Evolutionary conservation across 2,888 invertebrate species (phyloP).

Genomic region (Lordiphosa andalusiaca): DNA sequence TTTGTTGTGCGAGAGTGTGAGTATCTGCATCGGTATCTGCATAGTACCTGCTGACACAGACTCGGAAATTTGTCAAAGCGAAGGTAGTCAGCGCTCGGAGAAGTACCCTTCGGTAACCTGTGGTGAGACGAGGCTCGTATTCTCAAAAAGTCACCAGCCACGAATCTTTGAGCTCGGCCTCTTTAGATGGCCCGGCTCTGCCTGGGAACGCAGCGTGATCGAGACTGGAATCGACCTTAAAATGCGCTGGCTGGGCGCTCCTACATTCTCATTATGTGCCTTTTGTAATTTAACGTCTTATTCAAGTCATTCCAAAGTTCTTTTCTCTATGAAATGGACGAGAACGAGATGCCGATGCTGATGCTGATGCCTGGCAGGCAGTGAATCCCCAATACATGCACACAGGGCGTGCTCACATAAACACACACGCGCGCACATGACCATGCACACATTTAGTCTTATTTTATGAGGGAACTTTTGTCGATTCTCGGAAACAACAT

Average conservation of each 20-base stretch:
- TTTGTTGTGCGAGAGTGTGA: not conserved
- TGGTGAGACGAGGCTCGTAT: constrained; percentile 17
- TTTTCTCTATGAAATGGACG: constrained; percentile 29
- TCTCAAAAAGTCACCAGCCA: constrained; percentile 16
- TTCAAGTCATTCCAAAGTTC: constrained; percentile 58
- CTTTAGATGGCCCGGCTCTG: constrained; percentile 9
- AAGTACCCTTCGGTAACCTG: constrained; percentile 20
- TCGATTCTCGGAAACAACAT: constrained; percentile 59
- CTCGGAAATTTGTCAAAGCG: constrained; percentile 33
- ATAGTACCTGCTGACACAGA: constrained; percentile 23
- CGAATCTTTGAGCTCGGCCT: constrained; percentile 6
- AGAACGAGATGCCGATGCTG: constrained; percentile 10
- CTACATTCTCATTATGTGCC: constrained; percentile 50
- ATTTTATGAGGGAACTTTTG: constrained; percentile 60
- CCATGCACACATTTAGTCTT: constrained; percentile 40
- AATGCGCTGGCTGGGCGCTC: constrained; percentile 39
- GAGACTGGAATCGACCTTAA: constrained; percentile 20
- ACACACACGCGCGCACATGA: constrained; percentile 21
- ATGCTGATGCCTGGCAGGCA: constrained; percentile 5
- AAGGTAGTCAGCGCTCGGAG: constrained; percentile 13
- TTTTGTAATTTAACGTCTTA: constrained; percentile 71
- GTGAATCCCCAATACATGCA: constrained; percentile 1
- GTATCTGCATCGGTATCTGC: constrained; percentile 11
- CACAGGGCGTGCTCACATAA: not conserved
- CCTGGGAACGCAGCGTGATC: constrained; percentile 47